Evolutionary conservation across 2,113 vertebrate genomes (phyloP).

Genomic region (Perca flavescens): DNA sequence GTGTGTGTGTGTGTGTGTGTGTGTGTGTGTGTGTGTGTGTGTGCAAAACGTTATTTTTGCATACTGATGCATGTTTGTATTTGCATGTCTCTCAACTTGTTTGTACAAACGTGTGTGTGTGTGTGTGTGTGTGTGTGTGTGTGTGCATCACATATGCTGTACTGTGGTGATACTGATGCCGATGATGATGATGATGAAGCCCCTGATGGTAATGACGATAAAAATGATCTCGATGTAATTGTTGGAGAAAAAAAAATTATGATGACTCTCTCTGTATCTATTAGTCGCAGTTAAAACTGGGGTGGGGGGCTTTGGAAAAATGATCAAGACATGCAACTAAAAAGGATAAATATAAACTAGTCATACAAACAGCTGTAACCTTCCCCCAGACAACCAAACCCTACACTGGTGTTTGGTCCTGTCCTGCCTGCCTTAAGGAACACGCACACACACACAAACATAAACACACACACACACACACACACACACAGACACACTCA

Average conservation of each 20-base stretch:
- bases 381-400: neutral
- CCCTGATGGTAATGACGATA: too few species aligned
- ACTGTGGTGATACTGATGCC: neutral
- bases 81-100: too few species aligned
- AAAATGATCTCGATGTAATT: too few species aligned
- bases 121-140: too few species aligned
- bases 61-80: too few species aligned
- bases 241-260: too few species aligned
- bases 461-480: conserved; percentile 32
- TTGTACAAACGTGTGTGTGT: too few species aligned
- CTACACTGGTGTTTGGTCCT: neutral
- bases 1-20: neutral
- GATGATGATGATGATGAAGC: neutral
- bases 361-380: conserved; percentile 2
- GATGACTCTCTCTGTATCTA: neutral
- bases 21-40: too few species aligned
- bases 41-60: too few species aligned
- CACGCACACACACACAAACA: neutral
- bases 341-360: neutral
- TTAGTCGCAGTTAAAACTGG: neutral
- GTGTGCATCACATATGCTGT: too few species aligned
- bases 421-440: conserved; percentile 6
- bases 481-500: conserved; percentile 51
- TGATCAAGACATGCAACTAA: neutral
- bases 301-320: too few species aligned